Base-by-base conservation (phyloP, 2,888 invertebrate genomes). In the Autographa gamma region DNA sequence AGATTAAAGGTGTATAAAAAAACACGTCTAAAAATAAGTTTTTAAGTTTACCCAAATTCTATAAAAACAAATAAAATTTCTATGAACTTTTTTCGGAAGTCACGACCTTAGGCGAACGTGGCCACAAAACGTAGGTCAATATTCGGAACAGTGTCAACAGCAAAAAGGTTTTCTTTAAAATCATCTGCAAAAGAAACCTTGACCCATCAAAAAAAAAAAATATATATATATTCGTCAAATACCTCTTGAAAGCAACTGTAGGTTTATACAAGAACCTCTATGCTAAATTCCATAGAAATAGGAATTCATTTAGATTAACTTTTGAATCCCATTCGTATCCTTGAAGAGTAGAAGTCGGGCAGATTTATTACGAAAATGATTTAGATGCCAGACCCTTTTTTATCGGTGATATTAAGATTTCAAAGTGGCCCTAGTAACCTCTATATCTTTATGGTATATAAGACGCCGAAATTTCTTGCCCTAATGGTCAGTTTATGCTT, bases 61-160 rank as follows among this genome's bases (percentile, higher is more conserved):
- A 56, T 56, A 19, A 65, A n/a, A 60, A 76, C 52, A 34, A 56
- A 58, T 69, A 78, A 63, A 69, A 60, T 41, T 9, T 25, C n/a
- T 56, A 34, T 43, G 11, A 69, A 78, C 61, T 74, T 78, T 62
- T 38, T 69, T 58, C 63, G 79, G 61, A 75, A 72, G 63, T 65
- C 72, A 72, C 66, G 76, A 63, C 64, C 66, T 19, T 19, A 4
- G 31, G 11, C 9, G 63, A 18, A 75, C 80, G 72, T 78, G 78
- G 75, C 62, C 58, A 60, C 43, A 19, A 16, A 54, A 66, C 18
- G 69, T 64, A 25, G 14, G 18, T 34, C 38, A 34, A 25, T 4
- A 61, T 65, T 68, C 14, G 16, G 54, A 41, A 25, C 11, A 13
- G 54, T 19, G 19, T n/a, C 48, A 48, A n/a, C n/a, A 16, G 16